Conservation (phyloP, 2,888 invertebrate genomes). For the Xestobium rufovillosum region DNA sequence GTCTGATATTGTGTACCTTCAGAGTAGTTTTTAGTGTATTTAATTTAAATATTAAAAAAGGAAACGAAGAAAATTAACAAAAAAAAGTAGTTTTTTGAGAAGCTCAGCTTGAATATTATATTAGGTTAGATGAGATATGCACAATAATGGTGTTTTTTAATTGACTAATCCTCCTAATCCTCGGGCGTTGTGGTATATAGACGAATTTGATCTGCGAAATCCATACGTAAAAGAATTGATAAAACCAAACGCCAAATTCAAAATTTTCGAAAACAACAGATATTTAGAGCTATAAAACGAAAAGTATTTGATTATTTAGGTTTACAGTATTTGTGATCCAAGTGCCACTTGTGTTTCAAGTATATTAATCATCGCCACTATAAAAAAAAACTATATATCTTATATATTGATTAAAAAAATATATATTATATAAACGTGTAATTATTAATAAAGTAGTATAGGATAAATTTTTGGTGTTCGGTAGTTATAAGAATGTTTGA, state of each 20-base stretch:
- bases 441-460: slow-evolving; percentile 38
- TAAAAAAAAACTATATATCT: slow-evolving; percentile 39
- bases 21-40: slow-evolving; percentile 39
- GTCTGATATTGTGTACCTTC: slow-evolving; percentile 44
- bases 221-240: no score
- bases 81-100: slow-evolving; percentile 30
- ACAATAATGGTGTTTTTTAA: no score
- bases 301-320: slow-evolving; percentile 48
- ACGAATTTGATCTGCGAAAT: no score
- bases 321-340: slow-evolving; percentile 72
- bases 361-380: slow-evolving; percentile 42
- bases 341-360: slow-evolving; percentile 72
- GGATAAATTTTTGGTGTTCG: slow-evolving; percentile 42
- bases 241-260: slow-evolving; percentile 28
- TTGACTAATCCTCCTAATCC: no score
- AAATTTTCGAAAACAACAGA: slow-evolving; percentile 12
- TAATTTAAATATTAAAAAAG: slow-evolving; percentile 32
- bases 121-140: no score
- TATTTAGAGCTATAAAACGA: slow-evolving; percentile 14
- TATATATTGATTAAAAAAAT: slow-evolving; percentile 37
- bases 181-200: no score
- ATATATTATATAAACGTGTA: slow-evolving; percentile 39
- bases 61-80: slow-evolving; percentile 29
- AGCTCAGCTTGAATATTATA: slow-evolving; percentile 40
- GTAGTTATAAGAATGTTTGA: slow-evolving; percentile 40